Percentiles rank a stretch among this genome's conserved stretches.
phyloP scores from a whole-genome alignment of 2,797 vertebrate species.

The Acestrorhynchus altus region DNA sequence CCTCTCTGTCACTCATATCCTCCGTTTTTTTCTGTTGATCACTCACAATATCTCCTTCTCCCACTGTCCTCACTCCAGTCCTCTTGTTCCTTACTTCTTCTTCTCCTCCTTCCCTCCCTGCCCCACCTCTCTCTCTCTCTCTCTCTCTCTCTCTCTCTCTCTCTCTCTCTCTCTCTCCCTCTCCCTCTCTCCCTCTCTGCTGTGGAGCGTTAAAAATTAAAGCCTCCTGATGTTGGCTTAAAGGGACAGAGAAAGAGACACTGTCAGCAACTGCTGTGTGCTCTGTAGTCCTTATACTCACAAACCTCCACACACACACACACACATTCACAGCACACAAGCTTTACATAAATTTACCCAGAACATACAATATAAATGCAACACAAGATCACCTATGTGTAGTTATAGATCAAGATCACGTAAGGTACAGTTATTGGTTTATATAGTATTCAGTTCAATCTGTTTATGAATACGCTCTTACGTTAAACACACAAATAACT shows the following conservation, averaged over 20 bases:
- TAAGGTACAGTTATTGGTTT: too few species aligned
- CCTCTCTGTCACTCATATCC: constrained; percentile 67
- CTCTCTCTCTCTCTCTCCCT: constrained; percentile 32
- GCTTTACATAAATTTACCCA: neutral
- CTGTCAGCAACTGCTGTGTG: neutral
- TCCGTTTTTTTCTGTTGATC: constrained; percentile 56
- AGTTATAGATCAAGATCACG: neutral
- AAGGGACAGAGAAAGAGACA: constrained; percentile 65
- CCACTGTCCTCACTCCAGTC: constrained; percentile 44
- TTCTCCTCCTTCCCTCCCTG: constrained; percentile 42
- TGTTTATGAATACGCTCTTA: too few species aligned
- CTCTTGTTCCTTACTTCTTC: constrained; percentile 38
- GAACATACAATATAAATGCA: neutral
- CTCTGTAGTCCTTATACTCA: neutral
- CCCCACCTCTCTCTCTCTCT: constrained; percentile 27
- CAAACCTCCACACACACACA: neutral
- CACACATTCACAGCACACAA: neutral
- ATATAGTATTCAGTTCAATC: too few species aligned
- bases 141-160: constrained; percentile 27
- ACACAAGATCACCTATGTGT: neutral
- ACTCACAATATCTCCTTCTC: constrained; percentile 54
- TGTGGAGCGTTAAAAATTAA: constrained; percentile 55
- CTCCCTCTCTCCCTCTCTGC: constrained; percentile 16
- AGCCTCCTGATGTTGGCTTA: constrained; percentile 70
- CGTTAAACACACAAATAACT: too few species aligned